Evolutionary conservation across 2,888 invertebrate species (phyloP).

Genomic region (Drosophila kanekoi): DNA sequence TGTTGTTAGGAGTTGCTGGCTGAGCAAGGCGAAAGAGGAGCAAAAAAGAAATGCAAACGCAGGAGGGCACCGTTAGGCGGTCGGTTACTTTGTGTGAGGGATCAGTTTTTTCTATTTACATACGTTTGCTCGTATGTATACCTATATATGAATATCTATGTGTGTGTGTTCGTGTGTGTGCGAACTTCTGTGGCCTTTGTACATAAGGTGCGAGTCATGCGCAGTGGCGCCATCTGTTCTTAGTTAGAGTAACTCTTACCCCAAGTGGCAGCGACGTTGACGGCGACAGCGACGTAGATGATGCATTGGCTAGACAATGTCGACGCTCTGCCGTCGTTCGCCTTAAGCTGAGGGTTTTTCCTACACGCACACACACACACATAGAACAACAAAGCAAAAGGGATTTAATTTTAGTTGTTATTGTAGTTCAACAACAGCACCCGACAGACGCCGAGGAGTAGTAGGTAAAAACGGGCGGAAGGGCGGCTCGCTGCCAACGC

Average conservation of each 20-base stretch:
- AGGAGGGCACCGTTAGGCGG: slow-evolving; percentile 65
- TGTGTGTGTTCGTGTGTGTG: slow-evolving; percentile 5
- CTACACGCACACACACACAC: slow-evolving; percentile 32
- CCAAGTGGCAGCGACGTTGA: slow-evolving; percentile 41
- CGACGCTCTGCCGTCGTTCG: slow-evolving; percentile 26
- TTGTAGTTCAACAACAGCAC: too few relatives aligned
- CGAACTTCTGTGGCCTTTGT: slow-evolving; percentile 27
- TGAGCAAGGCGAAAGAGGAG: slow-evolving; percentile 22
- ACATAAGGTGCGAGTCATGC: slow-evolving; percentile 66
- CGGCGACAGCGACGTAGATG: slow-evolving; percentile 31
- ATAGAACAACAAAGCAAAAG: neutral
- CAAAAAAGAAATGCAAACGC: slow-evolving; percentile 38
- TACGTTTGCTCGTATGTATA: slow-evolving; percentile 28
- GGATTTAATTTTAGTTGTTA: neutral
- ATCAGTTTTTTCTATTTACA: slow-evolving; percentile 69
- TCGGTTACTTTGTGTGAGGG: slow-evolving; percentile 56
- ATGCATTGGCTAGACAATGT: slow-evolving; percentile 66
- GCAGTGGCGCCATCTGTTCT: slow-evolving; percentile 64
- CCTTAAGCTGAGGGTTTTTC: slow-evolving; percentile 63
- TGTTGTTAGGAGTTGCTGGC: slow-evolving; percentile 13
- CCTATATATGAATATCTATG: neutral
- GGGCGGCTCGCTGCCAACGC: slow-evolving; percentile 31
- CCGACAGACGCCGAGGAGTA: slow-evolving; percentile 22
- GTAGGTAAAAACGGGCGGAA: slow-evolving; percentile 68
- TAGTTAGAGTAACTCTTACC: slow-evolving; percentile 55